Conservation (phyloP, 92 coral and sea anemone species). For the Nematostella vectensis region DNA sequence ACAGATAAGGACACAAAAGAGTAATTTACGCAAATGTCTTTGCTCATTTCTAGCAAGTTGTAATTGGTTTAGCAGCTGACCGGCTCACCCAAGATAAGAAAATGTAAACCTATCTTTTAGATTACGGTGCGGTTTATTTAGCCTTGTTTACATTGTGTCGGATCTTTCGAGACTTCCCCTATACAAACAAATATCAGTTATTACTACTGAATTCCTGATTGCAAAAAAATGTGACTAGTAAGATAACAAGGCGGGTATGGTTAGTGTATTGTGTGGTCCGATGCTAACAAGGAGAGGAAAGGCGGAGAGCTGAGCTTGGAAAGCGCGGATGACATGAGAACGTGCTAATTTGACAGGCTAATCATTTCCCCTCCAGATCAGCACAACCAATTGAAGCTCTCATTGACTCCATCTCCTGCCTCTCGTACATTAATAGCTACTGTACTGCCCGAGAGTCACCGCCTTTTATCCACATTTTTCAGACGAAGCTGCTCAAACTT, state of each 20-base stretch:
- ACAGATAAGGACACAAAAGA: conserved; percentile 21
- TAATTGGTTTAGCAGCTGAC: not conserved
- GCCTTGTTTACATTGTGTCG: conserved; percentile 23
- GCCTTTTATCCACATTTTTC: too few relatives aligned
- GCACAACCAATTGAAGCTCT: too few relatives aligned
- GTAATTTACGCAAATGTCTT: conserved; percentile 2
- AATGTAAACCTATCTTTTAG: not conserved
- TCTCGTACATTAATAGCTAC: too few relatives aligned
- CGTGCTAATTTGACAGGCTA: not conserved
- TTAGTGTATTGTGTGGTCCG: conserved; percentile 24
- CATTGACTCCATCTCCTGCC: too few relatives aligned
- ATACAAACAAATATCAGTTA: conserved; percentile 3
- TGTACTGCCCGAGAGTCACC: too few relatives aligned
- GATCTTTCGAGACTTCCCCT: conserved; percentile 13
- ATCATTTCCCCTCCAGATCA: not conserved
- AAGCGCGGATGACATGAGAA: not conserved
- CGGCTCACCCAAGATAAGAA: not conserved
- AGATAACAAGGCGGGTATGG: conserved; percentile 6
- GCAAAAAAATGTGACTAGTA: not conserved
- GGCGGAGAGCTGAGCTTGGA: not conserved
- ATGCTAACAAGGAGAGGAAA: not conserved
- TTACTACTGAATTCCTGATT: not conserved
- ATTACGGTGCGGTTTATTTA: conserved; percentile 8
- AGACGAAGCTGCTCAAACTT: too few relatives aligned
- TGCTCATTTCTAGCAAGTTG: not conserved